phyloP scores from a whole-genome alignment of 2,888 invertebrate genomes.

The Ecliptopera silaceata region DNA sequence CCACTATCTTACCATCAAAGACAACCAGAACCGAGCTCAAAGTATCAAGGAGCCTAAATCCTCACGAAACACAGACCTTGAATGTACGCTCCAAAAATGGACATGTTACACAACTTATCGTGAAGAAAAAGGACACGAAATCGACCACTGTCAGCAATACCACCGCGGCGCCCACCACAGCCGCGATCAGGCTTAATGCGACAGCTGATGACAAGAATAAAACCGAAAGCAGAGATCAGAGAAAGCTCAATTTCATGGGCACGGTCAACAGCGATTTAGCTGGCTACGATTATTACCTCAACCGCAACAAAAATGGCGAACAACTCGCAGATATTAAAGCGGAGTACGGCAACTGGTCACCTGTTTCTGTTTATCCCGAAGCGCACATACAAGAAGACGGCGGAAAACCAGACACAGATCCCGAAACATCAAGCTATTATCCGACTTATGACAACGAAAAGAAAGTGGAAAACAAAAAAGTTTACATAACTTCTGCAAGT shows the following conservation, averaged over 20 bases:
- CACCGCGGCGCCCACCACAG: conserved; percentile 61
- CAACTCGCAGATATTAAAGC: conserved; percentile 74
- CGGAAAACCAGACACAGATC: conserved; percentile 64
- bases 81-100: conserved; percentile 90
- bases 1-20: conserved; percentile 80
- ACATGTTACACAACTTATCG: conserved; percentile 89
- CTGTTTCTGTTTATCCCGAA: conserved; percentile 77
- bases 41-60: conserved; percentile 89
- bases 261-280: conserved; percentile 72
- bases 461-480: conserved; percentile 71
- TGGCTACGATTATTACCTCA: conserved; percentile 76
- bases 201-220: conserved; percentile 64
- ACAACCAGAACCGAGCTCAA: conserved; percentile 89
- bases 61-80: conserved; percentile 89
- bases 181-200: conserved; percentile 52
- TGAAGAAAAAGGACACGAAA: conserved; percentile 86
- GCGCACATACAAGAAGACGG: conserved; percentile 74
- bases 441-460: conserved; percentile 76
- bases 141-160: conserved; percentile 60
- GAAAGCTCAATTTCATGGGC: conserved; percentile 68
- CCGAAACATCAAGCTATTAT: conserved; percentile 72
- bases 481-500: conserved; percentile 77
- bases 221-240: conserved; percentile 73
- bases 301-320: conserved; percentile 68
- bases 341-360: conserved; percentile 81